Evolutionary conservation across 2,113 vertebrate genomes (phyloP).

Genomic region (Myodes glareolus): DNA sequence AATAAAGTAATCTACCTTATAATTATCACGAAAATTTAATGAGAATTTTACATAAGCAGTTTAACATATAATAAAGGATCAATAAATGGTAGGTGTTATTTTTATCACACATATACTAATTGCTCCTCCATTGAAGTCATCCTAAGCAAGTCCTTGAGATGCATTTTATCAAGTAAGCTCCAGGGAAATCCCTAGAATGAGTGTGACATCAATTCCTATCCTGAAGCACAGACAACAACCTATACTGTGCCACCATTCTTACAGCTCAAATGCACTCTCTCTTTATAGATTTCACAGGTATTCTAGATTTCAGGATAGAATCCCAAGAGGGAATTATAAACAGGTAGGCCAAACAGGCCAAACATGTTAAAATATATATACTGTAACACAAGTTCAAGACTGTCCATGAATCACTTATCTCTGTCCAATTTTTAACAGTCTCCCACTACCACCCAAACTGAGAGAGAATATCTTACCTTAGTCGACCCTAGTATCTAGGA

Average conservation of each 20-base stretch:
- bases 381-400: slow-evolving; percentile 2
- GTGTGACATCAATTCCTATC: neutral
- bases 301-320: slow-evolving; percentile 19
- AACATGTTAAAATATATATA: neutral
- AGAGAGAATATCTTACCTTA: slow-evolving; percentile 42
- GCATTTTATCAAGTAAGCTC: neutral
- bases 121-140: neutral
- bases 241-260: neutral
- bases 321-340: neutral
- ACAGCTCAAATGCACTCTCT: neutral
- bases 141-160: slow-evolving; percentile 30
- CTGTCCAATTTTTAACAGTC: slow-evolving; percentile 48
- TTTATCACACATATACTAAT: neutral
- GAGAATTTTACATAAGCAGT: slow-evolving; percentile 1
- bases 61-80: slow-evolving; percentile 18
- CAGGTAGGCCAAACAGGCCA: neutral
- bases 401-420: slow-evolving; percentile 12
- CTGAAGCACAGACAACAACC: neutral
- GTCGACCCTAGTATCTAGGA: slow-evolving; percentile 38
- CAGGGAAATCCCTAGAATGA: neutral
- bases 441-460: neutral
- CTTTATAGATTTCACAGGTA: neutral
- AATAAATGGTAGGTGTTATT: slow-evolving; percentile 6
- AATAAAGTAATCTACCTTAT: slow-evolving; percentile 2
- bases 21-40: slow-evolving; percentile 22